These are phyloP conservation scores for Actinopyga echinites DNA, from an alignment of 53 echinoderm and acorn worm species.

Conservation along the genomic window DNA sequence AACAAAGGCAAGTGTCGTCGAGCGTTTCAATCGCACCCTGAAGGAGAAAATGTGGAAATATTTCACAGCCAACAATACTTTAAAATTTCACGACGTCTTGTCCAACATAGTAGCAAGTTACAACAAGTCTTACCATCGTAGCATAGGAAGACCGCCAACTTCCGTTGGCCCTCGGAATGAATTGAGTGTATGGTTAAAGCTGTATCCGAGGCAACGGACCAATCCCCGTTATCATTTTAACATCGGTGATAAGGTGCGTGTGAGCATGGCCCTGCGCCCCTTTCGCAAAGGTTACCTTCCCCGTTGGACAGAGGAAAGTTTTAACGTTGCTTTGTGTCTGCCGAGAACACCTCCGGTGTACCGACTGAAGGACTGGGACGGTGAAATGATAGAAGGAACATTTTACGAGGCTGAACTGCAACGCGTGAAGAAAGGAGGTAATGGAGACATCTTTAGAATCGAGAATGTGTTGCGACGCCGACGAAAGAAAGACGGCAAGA, in stretches of 20 bases:
- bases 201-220: not conserved
- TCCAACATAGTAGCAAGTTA: conserved; percentile 34
- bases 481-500: conserved; percentile 46
- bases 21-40: conserved; percentile 45
- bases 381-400: conserved; percentile 38
- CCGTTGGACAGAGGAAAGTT: conserved; percentile 61
- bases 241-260: conserved; percentile 46
- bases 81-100: conserved; percentile 15
- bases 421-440: conserved; percentile 37
- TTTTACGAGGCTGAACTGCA: conserved; percentile 54
- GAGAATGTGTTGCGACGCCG: conserved; percentile 52
- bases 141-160: conserved; percentile 9
- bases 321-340: conserved; percentile 4
- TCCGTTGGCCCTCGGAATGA: conserved; percentile 2
- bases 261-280: conserved; percentile 27
- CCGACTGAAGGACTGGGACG: conserved; percentile 45
- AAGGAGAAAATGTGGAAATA: conserved; percentile 46
- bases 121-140: conserved; percentile 46
- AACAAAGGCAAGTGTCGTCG: conserved; percentile 54
- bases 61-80: conserved; percentile 34
- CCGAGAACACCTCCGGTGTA: conserved; percentile 34
- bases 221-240: conserved; percentile 1
- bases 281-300: conserved; percentile 61
- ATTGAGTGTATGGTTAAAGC: not conserved
- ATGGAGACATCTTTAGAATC: conserved; percentile 25